Conservation (phyloP, 2,797 vertebrate species). For the Spea hammondii region DNA sequence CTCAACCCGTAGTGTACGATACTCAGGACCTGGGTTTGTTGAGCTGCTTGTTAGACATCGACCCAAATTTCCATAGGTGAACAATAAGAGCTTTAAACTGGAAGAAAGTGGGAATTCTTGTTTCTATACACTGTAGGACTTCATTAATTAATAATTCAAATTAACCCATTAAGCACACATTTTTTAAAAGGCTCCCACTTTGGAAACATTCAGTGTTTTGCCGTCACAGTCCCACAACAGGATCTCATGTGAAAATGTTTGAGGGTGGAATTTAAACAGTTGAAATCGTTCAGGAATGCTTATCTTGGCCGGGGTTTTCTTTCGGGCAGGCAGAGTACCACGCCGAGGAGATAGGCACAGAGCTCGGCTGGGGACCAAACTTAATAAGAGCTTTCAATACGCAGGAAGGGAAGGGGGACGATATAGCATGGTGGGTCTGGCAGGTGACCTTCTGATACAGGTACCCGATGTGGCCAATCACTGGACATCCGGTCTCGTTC, state of each 20-base stretch:
- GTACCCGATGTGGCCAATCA: too few relatives aligned
- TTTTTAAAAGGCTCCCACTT: background rate
- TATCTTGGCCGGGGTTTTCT: slow-evolving; percentile 30
- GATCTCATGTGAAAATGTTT: slow-evolving; percentile 50
- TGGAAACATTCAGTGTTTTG: background rate
- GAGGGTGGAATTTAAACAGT: slow-evolving; percentile 24
- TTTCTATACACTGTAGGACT: background rate
- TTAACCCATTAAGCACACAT: slow-evolving; percentile 4
- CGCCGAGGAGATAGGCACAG: slow-evolving; percentile 6
- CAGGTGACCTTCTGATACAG: too few relatives aligned
- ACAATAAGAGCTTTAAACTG: too few relatives aligned
- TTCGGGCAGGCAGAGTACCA: slow-evolving; percentile 26
- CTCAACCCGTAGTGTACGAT: too few relatives aligned
- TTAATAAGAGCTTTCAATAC: background rate
- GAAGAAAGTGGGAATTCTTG: background rate
- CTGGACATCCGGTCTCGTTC: too few relatives aligned
- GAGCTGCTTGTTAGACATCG: too few relatives aligned
- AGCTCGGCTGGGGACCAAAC: background rate
- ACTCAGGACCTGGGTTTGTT: too few relatives aligned
- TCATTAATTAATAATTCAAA: background rate
- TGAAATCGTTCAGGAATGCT: slow-evolving; percentile 45
- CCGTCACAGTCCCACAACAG: background rate
- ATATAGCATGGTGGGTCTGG: too few relatives aligned
- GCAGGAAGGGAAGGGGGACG: too few relatives aligned
- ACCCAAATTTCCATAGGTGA: too few relatives aligned